Base-by-base conservation (phyloP, 2,797 vertebrate genomes). In the Stomatorhinus walkeri region DNA sequence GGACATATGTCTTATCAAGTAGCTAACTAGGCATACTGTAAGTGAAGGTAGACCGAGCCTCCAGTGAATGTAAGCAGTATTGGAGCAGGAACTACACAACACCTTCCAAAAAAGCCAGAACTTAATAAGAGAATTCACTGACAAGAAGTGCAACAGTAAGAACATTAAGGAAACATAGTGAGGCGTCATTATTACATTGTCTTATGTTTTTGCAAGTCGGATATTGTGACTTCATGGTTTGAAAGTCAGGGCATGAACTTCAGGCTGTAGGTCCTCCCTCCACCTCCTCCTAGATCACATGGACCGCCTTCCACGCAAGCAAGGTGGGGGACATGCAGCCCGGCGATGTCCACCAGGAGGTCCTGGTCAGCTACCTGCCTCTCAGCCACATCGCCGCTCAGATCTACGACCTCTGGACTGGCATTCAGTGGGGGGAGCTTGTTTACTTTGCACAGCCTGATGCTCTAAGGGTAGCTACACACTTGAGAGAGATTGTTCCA, bases 381-480 rank as follows among this genome's bases (percentile, higher is more conserved):
- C 96, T 98, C 89, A 97, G 97, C 92, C 97, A 98, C 88, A 95
- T 98, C 8, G 97, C 97, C 0, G 97, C 96, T 0, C 97, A 98
- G 93, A 96, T 98, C 19, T 97, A 96, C 3, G 97, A 97, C 92
- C 92, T 98, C 68, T 98, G 97, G 97, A 96, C 96, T 0, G 96
- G 96, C 49, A 97, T 97, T 92, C 95, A 96, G 89, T 97, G 95
- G 96, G 97, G 97, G 81, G 96, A 96, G 85, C 95, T 96, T 89
- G 94, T 97, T 61, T 97, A 95, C 93, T 98, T 98, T 91, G 97
- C 97, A 3, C 95, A 97, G 48, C 95, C 97, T 0, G 96, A 98
- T 19, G 97, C 97, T 87, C 93, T 98, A 22, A 97, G 98, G 97
- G 97, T 98, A 93, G 28, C 89, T 49, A 48, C 22, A 24, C 48